These are phyloP conservation scores for Ferdinandea cuprea DNA, from an alignment of 2,888 invertebrate species.

Conservation along the genomic window DNA sequence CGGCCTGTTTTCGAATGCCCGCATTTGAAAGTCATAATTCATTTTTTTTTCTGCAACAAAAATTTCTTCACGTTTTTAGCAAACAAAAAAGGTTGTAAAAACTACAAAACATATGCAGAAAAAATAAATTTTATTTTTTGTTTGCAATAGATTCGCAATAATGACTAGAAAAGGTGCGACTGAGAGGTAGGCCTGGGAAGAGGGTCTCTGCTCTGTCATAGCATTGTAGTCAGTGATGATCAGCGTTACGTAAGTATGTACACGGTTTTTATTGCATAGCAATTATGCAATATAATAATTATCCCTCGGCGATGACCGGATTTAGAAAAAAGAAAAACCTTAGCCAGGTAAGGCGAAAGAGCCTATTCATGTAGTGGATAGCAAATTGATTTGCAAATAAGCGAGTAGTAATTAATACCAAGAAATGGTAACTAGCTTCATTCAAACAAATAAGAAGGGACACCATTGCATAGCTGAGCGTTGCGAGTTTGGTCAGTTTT, in stretches of 20 bases:
- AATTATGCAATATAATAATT: conserved; percentile 70
- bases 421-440: conserved; percentile 28
- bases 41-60: conserved; percentile 29
- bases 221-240: conserved; percentile 26
- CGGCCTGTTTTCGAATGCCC: not conserved
- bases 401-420: conserved; percentile 62
- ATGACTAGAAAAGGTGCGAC: not conserved
- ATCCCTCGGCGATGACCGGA: conserved; percentile 33
- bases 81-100: conserved; percentile 58
- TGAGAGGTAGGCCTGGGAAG: not conserved
- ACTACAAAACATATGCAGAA: conserved; percentile 37
- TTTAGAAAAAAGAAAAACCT: conserved; percentile 1
- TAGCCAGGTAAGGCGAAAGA: conserved; percentile 4
- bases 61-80: conserved; percentile 29
- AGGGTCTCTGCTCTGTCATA: conserved; percentile 28
- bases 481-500: not conserved
- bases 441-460: not conserved
- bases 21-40: conserved; percentile 49
- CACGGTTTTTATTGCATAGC: conserved; percentile 61
- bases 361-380: not conserved
- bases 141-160: conserved; percentile 25
- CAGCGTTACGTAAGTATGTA: conserved; percentile 61
- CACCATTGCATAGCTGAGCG: not conserved
- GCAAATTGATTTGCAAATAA: conserved; percentile 36
- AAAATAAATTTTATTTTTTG: conserved; percentile 17